Evolutionary conservation across 2,888 invertebrate genomes (phyloP), one percentile per base, ranked within the genome.

Genomic region (Zaprionus lineosus): DNA sequence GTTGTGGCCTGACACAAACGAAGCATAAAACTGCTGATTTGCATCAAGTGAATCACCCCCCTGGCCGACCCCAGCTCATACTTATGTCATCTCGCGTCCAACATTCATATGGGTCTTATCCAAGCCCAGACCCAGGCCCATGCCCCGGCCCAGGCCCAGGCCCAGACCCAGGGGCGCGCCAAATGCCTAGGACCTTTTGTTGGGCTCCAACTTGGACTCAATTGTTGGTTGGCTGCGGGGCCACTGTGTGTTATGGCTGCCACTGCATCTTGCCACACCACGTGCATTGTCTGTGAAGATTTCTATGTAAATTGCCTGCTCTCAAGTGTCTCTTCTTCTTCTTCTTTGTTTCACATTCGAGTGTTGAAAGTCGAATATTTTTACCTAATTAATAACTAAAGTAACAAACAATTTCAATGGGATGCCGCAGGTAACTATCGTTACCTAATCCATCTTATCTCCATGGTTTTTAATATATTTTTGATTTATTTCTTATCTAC

Each of bases 101-200:
- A 31, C 47, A 65, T 57, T 59, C 69, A 57, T 74, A 43, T 47
- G 53, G 53, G 28, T 34, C 51, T 56, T 16, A 46, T 24, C 9
- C 24, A n/a, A 18, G 47, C 47, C 48, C 44, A 29, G 29, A 9
- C 31, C 18, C 46, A n/a, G n/a, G n/a, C n/a, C n/a, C n/a, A n/a
- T n/a, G n/a, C n/a, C 28, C 9, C 24, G 21, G 47, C 47, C 48
- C 44, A 29, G 29, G 12, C 31, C 18, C 46, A 50, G 21, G 47
- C 47, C 48, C 44, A 29, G 29, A 9, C 31, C 18, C 46, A 50
- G 61, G 52, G 74, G 77, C 56, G 74, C 70, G 53, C 53, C 73
- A 60, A 74, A 63, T 52, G 63, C 63, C 69, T 74, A 77, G 74
- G 77, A 74, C 64, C 68, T 63, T 56, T 73, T 63, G 74, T 63